Percentiles rank a stretch among this genome's conserved stretches.
Conservation (phyloP, 2,113 vertebrate genomes). For the Entelurus aequoreus region DNA sequence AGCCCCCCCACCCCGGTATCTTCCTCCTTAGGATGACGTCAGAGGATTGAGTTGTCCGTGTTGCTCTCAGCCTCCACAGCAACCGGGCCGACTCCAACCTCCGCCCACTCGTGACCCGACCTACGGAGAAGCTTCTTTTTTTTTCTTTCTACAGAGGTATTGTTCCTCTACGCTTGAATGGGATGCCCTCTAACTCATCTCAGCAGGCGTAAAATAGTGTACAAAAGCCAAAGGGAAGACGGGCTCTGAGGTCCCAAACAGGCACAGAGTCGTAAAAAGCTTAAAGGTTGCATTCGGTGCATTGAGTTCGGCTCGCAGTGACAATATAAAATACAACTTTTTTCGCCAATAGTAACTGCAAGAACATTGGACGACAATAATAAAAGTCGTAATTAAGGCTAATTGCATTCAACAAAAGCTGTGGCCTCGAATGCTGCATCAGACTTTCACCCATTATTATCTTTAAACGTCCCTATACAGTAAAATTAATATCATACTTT, state of each 20-base stretch:
- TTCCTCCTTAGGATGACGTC: slow-evolving; percentile 53
- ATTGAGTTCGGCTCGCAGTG: background rate
- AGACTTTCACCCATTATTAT: background rate
- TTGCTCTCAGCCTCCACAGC: slow-evolving; percentile 58
- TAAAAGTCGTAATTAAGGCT: too few species aligned
- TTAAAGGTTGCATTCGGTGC: slow-evolving; percentile 3
- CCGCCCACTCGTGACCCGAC: slow-evolving; percentile 47
- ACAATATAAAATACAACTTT: background rate
- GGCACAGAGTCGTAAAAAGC: slow-evolving; percentile 39
- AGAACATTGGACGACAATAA: background rate
- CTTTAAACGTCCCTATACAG: too few species aligned
- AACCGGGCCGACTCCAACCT: slow-evolving; percentile 45
- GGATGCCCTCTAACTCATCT: slow-evolving; percentile 66
- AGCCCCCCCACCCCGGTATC: slow-evolving; percentile 34
- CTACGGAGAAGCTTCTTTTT: slow-evolving; percentile 42
- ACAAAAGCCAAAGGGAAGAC: slow-evolving; percentile 51
- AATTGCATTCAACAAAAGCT: background rate
- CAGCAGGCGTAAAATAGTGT: slow-evolving; percentile 50
- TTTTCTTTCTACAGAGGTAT: slow-evolving; percentile 37
- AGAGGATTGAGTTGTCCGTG: slow-evolving; percentile 61
- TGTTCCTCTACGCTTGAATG: slow-evolving; percentile 71
- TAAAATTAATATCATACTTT: too few species aligned
- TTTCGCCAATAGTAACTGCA: background rate
- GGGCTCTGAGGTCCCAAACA: slow-evolving; percentile 39
- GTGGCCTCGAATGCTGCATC: background rate